Base-by-base conservation (phyloP, 53 echinoderm and acorn worm species). In the Apostichopus leukothele region DNA sequence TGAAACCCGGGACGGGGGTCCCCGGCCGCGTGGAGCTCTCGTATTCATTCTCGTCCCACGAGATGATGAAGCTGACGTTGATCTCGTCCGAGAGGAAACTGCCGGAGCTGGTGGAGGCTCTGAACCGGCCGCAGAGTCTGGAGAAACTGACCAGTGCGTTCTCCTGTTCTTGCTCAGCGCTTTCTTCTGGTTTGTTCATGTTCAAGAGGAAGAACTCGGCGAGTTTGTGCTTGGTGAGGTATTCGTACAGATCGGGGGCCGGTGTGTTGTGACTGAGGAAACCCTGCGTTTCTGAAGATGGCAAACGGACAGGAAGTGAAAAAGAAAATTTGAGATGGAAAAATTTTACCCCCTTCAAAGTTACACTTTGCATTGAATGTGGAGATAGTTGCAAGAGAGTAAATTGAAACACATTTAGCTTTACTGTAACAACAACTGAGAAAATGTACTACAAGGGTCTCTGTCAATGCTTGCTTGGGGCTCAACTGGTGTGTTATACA, bases 221-320 rank as follows among this genome's bases (percentile, higher is more conserved):
- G 1, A 88, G 91, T 25, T 87, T 90, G 91, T 96, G 92, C 14
- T 90, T 87, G 73, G 93, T 91, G 6, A 96, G 91, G 89, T 96
- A 96, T 9, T 96, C 90, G 25, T 92, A 96, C 60, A 96, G 87
- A 60, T 88, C 92, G 7, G 95, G 90, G 4, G 96, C 96, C 1
- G 93, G 95, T 18, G 92, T 96, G 90, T 96, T 95, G 73, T 95
- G 92, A 76, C 95, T 96, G 87, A 92, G 87, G 57, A 96, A 95
- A 63, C 91, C 91, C 59, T 94, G 92, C 14, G 91, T 90, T 68
- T 93, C 96, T 92, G 87, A 16, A 19, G 10, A 57, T 39, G 39
- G 39, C 39, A 39, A 39, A 39, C 39, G 39, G 3, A 39, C 39
- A 39, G 39, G 39, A 39, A 39, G 39, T 3, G 39, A 39, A 39